Evolutionary conservation across 2,113 vertebrate species (phyloP).

Genomic region (Aleadryas rufinucha): DNA sequence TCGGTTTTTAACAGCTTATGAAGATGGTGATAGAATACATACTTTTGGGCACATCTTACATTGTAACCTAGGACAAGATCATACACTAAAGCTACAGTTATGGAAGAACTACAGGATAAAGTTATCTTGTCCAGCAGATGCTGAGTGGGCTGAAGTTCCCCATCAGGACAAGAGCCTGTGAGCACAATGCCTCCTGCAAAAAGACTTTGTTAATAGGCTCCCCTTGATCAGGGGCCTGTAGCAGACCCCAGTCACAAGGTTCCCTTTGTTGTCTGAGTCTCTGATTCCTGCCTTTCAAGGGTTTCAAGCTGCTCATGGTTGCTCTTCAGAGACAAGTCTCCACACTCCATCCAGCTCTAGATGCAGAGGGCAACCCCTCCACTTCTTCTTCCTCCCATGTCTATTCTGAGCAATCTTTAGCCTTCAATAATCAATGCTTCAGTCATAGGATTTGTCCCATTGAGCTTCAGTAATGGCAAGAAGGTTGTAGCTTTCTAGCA

Average conservation of each 20-base stretch:
- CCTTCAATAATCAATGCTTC: neutral
- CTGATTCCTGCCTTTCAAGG: neutral
- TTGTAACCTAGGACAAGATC: too few species aligned
- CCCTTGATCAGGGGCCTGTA: neutral
- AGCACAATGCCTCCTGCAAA: neutral
- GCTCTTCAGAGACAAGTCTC: neutral
- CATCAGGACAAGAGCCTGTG: neutral
- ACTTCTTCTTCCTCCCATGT: neutral
- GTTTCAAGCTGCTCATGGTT: neutral
- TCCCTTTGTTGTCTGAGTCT: neutral
- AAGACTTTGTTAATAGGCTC: neutral
- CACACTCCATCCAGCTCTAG: neutral
- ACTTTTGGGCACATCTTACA: too few species aligned
- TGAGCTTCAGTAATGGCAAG: neutral
- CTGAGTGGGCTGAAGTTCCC: neutral
- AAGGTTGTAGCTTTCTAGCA: neutral
- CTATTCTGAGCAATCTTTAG: neutral
- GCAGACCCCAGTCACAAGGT: neutral
- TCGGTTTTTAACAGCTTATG: too few species aligned
- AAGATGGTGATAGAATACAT: too few species aligned
- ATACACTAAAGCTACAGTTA: neutral
- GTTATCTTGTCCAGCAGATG: neutral
- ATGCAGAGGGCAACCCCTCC: neutral
- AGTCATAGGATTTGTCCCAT: neutral
- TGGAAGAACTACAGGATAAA: neutral